Percentiles rank a stretch among this genome's conserved stretches.
phyloP scores from a whole-genome alignment of 53 echinoderm and acorn worm species.

The Henricia sp. region DNA sequence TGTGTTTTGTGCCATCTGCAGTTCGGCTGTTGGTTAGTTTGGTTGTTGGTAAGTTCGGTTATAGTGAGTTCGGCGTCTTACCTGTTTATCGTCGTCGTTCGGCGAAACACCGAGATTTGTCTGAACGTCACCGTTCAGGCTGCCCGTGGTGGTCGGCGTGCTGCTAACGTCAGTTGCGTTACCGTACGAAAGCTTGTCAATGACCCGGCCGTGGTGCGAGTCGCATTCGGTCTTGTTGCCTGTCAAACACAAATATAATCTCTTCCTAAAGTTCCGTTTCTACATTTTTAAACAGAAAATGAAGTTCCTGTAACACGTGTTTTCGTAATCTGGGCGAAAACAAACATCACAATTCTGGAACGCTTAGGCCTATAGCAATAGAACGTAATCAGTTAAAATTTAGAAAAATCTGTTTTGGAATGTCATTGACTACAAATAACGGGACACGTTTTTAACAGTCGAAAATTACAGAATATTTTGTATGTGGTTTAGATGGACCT shows the following conservation, averaged over 20 bases:
- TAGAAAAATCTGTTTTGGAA: no score
- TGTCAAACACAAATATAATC: neutral
- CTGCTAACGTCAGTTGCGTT: constrained; percentile 36
- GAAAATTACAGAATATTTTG: no score
- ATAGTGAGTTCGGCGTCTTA: constrained; percentile 4
- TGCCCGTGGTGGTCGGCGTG: constrained; percentile 56
- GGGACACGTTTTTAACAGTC: no score
- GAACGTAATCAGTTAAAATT: no score
- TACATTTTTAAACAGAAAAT: no score
- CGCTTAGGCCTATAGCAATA: no score
- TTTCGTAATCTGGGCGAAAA: no score
- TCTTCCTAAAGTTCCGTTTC: no score
- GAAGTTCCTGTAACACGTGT: no score
- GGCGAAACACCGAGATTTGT: constrained; percentile 43
- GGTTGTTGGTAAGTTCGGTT: neutral
- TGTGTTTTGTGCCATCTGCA: neutral
- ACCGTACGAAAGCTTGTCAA: constrained; percentile 39
- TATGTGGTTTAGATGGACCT: no score
- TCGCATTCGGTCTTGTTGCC: constrained; percentile 46
- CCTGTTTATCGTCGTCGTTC: constrained; percentile 50
- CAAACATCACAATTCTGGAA: no score
- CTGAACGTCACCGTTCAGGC: constrained; percentile 36
- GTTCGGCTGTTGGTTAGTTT: neutral
- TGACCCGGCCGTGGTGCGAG: constrained; percentile 21
- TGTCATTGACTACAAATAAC: no score